phyloP scores from a whole-genome alignment of 2,113 vertebrate species.

The Oxygymnocypris stewartii region DNA sequence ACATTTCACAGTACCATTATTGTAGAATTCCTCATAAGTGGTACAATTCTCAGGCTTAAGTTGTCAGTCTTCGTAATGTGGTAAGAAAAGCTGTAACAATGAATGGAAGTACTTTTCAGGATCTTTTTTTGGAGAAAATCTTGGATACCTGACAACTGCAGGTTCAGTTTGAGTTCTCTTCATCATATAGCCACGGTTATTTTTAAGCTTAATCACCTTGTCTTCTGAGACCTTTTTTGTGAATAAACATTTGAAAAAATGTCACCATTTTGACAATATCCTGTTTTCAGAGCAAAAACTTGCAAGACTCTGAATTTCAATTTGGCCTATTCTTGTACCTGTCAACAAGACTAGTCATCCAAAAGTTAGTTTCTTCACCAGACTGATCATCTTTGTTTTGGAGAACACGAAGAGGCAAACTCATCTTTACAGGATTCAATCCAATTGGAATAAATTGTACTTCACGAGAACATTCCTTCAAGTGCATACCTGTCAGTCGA shows the following conservation, averaged over 20 bases:
- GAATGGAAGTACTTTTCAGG: constrained; percentile 28
- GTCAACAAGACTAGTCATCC: constrained; percentile 39
- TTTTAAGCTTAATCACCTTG: neutral
- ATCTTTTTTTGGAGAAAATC: constrained; percentile 17
- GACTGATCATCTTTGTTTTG: neutral
- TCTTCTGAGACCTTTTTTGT: neutral
- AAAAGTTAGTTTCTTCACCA: constrained; percentile 22
- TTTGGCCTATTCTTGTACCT: constrained; percentile 14
- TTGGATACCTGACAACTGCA: constrained; percentile 28
- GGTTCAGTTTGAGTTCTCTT: constrained; percentile 15
- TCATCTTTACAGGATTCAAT: too few species aligned
- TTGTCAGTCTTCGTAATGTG: neutral
- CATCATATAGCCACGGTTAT: neutral
- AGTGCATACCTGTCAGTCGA: too few species aligned
- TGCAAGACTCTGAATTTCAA: constrained; percentile 14
- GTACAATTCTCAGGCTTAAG: neutral
- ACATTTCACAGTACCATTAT: neutral
- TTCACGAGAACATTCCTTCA: too few species aligned
- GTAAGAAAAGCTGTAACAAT: constrained; percentile 33
- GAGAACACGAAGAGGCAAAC: constrained; percentile 4
- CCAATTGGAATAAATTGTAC: too few species aligned
- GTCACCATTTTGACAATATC: neutral
- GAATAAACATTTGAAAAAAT: neutral
- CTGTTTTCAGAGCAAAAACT: neutral
- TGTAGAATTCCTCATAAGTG: neutral